Evolutionary conservation across 30 jellyfish, hydroid and myxozoan genomes (phyloP), one percentile per base, ranked within the genome.

Genomic region (Pelagia noctiluca): DNA sequence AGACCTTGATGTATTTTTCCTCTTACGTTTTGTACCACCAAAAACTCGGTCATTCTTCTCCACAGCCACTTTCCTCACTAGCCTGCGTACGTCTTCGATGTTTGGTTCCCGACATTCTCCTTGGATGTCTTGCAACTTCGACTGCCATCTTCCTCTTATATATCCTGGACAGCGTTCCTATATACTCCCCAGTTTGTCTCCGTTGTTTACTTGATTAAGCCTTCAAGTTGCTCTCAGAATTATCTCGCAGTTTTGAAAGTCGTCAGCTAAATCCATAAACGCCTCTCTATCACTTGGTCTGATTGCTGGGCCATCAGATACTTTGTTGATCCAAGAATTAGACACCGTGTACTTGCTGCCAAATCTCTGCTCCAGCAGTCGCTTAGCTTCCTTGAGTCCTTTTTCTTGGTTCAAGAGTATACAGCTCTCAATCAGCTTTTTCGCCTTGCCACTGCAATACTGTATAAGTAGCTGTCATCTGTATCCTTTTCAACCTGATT

Each of bases 101-200:
- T 72, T 52, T 52, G 81, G 93, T 23, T 83, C 86, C 18, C 18
- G 84, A n/a, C 52, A 0, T 54, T 66, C 63, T 69, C 29, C 80
- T 50, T 85, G 66, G 31, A 83, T 54, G 25, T 69, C 87, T 46
- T 83, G 74, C 79, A 54, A 86, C 50, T 29, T 52, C 22, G 86
- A 32, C 86, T 50, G 73, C 93, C 86, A 69, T 36, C 93, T 49
- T 24, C 86, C 54, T 72, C 81, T 83, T 52, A 83, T 38, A 83
- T 83, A 83, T 46, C 65, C 81, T 57, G 93, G 93, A 63, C 93
- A 67, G 63, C 79, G 92, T n/a, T 82, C 79, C 50, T 31, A 5
- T 32, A 68, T 82, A 50, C 67, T 67, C 79, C 66, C 92, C 85
- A 67, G 85, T 65, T 26, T 82, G 79, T 82, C 84, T 69, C 68